phyloP scores from a whole-genome alignment of 2,888 invertebrate species.

The Monochamus alternatus region DNA sequence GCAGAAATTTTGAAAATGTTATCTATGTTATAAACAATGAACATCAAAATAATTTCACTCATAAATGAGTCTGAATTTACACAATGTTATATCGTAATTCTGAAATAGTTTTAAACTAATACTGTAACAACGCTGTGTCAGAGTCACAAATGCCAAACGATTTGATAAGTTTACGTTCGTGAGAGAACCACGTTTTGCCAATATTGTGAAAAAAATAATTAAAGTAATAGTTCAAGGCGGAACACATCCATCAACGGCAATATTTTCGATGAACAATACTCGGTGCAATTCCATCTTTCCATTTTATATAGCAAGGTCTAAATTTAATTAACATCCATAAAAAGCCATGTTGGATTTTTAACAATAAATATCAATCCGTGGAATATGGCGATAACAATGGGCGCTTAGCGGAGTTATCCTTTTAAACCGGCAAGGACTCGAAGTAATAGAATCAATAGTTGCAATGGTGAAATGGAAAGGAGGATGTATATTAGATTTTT shows the following conservation, averaged over 20 bases:
- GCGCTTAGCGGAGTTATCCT: conserved; percentile 11
- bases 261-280: conserved; percentile 13
- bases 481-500: conserved; percentile 21
- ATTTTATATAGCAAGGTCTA: conserved; percentile 29
- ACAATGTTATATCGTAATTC: no score
- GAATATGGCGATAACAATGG: conserved; percentile 24
- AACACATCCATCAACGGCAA: conserved; percentile 7
- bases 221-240: conserved; percentile 32
- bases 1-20: no score
- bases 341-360: conserved; percentile 7
- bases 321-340: conserved; percentile 27
- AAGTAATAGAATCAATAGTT: conserved; percentile 11
- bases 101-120: no score
- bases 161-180: background rate
- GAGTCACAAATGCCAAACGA: no score
- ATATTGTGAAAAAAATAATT: conserved; percentile 23
- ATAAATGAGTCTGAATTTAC: no score
- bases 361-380: conserved; percentile 21
- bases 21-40: no score
- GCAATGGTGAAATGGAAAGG: conserved; percentile 27
- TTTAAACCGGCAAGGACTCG: conserved; percentile 25
- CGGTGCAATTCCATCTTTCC: conserved; percentile 11
- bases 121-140: no score
- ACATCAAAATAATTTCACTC: no score
- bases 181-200: conserved; percentile 5